Percentiles rank a stretch among this genome's conserved stretches.
These are phyloP conservation scores for Pterocles orientalis DNA, from an alignment of 2,113 vertebrate species.

Conservation along the genomic window DNA sequence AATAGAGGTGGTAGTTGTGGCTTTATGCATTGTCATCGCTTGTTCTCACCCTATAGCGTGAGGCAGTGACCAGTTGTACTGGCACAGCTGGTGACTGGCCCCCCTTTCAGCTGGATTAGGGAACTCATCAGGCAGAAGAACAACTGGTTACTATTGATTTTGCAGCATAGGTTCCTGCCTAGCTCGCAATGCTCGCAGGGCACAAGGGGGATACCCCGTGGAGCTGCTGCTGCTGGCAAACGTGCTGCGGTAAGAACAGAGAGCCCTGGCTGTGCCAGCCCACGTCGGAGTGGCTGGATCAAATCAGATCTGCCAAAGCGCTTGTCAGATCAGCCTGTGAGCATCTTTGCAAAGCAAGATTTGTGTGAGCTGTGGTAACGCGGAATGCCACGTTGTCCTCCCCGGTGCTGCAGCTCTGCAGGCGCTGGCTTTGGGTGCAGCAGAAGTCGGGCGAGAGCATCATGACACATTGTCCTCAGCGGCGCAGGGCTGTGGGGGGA, in stretches of 20 bases:
- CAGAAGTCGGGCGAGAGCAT: neutral
- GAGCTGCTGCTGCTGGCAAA: neutral
- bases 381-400: accelerated
- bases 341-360: neutral
- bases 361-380: neutral
- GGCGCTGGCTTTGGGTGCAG: neutral
- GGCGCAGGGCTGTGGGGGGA: neutral
- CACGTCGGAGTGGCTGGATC: neutral
- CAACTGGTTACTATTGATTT: neutral
- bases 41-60: neutral
- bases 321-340: neutral
- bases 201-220: neutral
- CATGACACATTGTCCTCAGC: neutral
- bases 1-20: neutral
- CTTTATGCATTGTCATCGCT: neutral
- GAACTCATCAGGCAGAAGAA: neutral
- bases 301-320: neutral
- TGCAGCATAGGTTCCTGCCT: neutral
- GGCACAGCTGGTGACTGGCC: neutral
- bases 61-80: neutral
- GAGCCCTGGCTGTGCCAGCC: neutral
- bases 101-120: neutral
- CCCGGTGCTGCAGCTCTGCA: neutral
- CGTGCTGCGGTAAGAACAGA: neutral
- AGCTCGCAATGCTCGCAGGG: neutral